Evolutionary conservation across 2,888 invertebrate genomes (phyloP), one percentile per base, ranked within the genome.

Genomic region (Tetragnatha montana): DNA sequence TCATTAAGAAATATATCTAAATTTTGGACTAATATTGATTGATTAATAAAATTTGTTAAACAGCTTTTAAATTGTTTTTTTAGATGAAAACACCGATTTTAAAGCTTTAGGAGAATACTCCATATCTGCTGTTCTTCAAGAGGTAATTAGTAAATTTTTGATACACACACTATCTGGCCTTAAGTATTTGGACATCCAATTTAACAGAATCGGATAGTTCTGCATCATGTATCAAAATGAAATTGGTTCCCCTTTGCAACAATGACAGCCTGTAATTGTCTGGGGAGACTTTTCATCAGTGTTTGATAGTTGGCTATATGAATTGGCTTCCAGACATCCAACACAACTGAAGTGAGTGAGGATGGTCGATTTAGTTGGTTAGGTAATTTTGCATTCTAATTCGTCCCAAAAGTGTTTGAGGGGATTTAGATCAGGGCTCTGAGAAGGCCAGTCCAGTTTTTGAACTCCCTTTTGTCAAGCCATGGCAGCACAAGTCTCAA

Each of bases 51-150:
- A 51, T 22, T 35, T 75, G 0, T 60, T n/a, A n/a, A 60, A 21
- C 14, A 10, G 21, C 19, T 60, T 12, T 7, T n/a, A 19, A 21
- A 79, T n/a, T n/a, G 7, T 6, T 75, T 60, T 83, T 1, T 21
- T 78, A 88, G 87, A 70, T 51, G 82, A 82, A 51, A 82, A 70
- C 68, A 60, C 71, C 22, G 89, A 89, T 78, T 89, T 85, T 22
- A 85, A 85, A 81, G 80, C 89, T 51, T 79, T 90, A 35, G 89
- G 87, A 35, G 89, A 87, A 69, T 90, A 83, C 70, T 90, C 86
- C 49, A 87, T 90, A 35, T 82, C 82, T 35, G 82, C 86, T 82
- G 87, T 90, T 47, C 82, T 90, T 76, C 86, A 90, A 90, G 89
- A 90, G 82, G 87, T 87, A 73, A 47, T 17, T 35, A 35, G 35